Conservation (phyloP, 2,888 invertebrate genomes). For the Anodontia alba region DNA sequence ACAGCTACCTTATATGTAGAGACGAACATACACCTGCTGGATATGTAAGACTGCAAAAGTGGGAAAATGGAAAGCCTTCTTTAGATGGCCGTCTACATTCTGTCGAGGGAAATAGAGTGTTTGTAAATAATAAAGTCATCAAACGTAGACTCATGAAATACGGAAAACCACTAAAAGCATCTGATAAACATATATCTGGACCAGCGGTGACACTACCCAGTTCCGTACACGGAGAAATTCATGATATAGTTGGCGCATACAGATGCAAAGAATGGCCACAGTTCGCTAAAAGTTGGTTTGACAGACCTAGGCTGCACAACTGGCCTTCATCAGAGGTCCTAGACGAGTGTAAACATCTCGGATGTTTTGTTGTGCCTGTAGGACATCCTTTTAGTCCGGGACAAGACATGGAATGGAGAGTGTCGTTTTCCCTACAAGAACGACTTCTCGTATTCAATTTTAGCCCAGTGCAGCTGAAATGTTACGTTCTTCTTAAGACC, state of each 20-base stretch:
- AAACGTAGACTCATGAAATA: background rate
- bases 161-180: background rate
- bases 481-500: conserved; percentile 35
- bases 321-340: conserved; percentile 22
- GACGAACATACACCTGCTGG: background rate
- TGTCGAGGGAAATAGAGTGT: background rate
- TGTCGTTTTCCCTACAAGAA: conserved; percentile 35
- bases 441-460: conserved; percentile 26
- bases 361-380: conserved; percentile 34
- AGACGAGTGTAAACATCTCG: conserved; percentile 13
- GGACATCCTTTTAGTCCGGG: conserved; percentile 26
- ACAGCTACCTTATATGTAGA: background rate
- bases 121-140: background rate
- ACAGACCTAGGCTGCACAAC: background rate
- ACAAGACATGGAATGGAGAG: conserved; percentile 26
- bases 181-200: background rate
- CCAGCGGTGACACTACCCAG: background rate
- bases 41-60: background rate
- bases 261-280: conserved; percentile 24
- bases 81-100: too few species aligned
- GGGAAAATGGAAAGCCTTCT: background rate
- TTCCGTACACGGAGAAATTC: background rate
- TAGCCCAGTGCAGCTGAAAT: conserved; percentile 24
- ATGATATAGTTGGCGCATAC: conserved; percentile 24
- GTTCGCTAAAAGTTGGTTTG: conserved; percentile 24